Base-by-base conservation (phyloP, 2,888 invertebrate genomes). In the Congeria kusceri region DNA sequence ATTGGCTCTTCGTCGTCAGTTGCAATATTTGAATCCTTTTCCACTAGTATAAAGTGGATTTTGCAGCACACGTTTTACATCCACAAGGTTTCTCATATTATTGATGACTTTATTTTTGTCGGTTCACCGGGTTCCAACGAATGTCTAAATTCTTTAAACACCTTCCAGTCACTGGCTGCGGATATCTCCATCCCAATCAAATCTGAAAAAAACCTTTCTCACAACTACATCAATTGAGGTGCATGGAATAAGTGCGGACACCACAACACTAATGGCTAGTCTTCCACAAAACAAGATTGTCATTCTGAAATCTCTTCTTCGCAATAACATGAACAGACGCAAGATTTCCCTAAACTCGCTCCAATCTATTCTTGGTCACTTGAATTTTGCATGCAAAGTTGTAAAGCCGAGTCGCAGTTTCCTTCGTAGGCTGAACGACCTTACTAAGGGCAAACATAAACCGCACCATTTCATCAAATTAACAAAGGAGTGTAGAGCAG, bases 21-120 rank as follows among this genome's bases (percentile, higher is more conserved):
- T 15, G 61, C 74, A 27, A 76, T 81, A 29, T 81, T 81, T 63
- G 78, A 77, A 57, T 44, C 66, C 9, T 58, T 79, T 9, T 70
- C 67, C n/a, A 46, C 20, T 5, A 64, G 65, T 13, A 13, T 83
- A 1, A 69, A 75, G 44, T 83, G 83, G 83, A 72, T 75, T 18
- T 20, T 80, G n/a, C 28, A 46, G 3, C 11, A 66, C 18, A 77
- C 65, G 49, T 71, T 29, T 23, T 7, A 47, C 0, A 58, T 59
- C 20, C 7, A 2, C 0, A 9, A 32, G 23, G 75, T 69, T 13
- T 76, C 69, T 7, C 69, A 69, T n/a, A 59, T 69, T 23, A 69
- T 76, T 23, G 75, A 69, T 61, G 64, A 76, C 29, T 76, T 69
- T 18, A 69, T 69, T 28, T 76, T 69, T 39, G 25, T 74, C 1